Evolutionary conservation across 2,797 vertebrate species (phyloP), one percentile per base, ranked within the genome.

Genomic region (Parauchenoglanis punctatus): DNA sequence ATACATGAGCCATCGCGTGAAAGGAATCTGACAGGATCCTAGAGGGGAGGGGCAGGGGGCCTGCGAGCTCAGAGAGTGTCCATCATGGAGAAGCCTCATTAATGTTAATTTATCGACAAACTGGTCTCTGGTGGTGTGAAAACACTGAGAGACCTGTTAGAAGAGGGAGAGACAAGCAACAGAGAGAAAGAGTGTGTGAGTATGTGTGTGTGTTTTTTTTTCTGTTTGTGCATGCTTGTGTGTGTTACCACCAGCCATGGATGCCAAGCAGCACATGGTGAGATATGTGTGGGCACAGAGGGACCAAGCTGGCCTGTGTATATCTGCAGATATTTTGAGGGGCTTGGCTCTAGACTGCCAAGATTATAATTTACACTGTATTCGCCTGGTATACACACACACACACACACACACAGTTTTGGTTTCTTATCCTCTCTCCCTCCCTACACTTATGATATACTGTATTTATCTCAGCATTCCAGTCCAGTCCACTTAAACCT

Each of bases 61-160:
- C 85, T 61, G 82, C 72, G 52, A 91, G 70, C 82, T 89, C 78
- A 83, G 73, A 76, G 73, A 65, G 73, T 83, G 77, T 87, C 85
- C 4, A 0, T 68, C 91, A 86, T 85, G 87, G 65, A 83, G 68
- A 40, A 83, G 78, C 67, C 67, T 88, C 88, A 91, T 61, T 81
- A 85, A 23, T 89, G 90, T 85, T 90, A 84, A 90, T 88, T 84
- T 72, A 86, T 93, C 89, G 78, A 52, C 15, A 87, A 87, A 89
- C 81, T 82, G 44, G 67, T 81, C 44, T 81, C 67, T 72, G 44
- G 0, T 2, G 85, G 85, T 87, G 81, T 89, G 46, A 17, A 63
- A 83, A 76, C 87, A 87, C 73, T 80, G 84, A 83, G 65, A 84
- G 81, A 88, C 67, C 40, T 76, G 77, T 40, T 70, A 68, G 35